Evolutionary conservation across 2,113 vertebrate species (phyloP).

Genomic region (Carassius auratus): DNA sequence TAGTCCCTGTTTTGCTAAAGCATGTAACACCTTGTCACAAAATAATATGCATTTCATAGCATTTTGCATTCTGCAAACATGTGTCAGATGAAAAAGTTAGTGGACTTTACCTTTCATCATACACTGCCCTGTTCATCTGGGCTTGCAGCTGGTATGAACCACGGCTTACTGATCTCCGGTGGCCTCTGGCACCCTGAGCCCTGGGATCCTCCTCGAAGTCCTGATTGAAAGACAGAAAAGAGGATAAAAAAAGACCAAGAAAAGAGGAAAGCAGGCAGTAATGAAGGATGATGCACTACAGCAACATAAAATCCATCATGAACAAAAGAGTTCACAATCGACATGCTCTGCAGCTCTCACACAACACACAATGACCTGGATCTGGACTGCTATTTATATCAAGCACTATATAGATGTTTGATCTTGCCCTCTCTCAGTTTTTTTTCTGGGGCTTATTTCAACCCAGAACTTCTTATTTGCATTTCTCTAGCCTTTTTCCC

Average conservation of each 20-base stretch:
- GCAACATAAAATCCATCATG: constrained; percentile 29
- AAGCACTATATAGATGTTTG: not conserved
- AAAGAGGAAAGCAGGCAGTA: not conserved
- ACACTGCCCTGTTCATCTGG: constrained; percentile 87
- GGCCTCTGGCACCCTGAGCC: constrained; percentile 85
- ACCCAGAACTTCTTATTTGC: not conserved
- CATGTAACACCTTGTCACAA: too few species aligned
- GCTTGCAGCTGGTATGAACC: constrained; percentile 90
- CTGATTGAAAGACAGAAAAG: constrained; percentile 62
- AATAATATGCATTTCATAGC: not conserved
- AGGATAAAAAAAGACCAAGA: constrained; percentile 1
- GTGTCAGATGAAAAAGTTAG: not conserved
- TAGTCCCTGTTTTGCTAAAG: too few species aligned
- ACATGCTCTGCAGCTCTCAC: constrained; percentile 38
- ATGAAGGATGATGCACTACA: not conserved
- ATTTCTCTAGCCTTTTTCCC: constrained; percentile 44
- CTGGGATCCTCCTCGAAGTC: constrained; percentile 93
- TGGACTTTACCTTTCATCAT: constrained; percentile 81
- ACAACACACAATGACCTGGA: constrained; percentile 34
- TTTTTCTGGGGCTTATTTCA: constrained; percentile 9
- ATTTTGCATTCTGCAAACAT: too few species aligned
- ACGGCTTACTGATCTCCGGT: constrained; percentile 88
- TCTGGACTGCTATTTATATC: constrained; percentile 29
- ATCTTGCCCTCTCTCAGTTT: constrained; percentile 1
- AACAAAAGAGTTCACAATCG: not conserved